These are phyloP conservation scores for Cerastis rubricosa DNA, from an alignment of 2,888 invertebrate species.

Conservation along the genomic window DNA sequence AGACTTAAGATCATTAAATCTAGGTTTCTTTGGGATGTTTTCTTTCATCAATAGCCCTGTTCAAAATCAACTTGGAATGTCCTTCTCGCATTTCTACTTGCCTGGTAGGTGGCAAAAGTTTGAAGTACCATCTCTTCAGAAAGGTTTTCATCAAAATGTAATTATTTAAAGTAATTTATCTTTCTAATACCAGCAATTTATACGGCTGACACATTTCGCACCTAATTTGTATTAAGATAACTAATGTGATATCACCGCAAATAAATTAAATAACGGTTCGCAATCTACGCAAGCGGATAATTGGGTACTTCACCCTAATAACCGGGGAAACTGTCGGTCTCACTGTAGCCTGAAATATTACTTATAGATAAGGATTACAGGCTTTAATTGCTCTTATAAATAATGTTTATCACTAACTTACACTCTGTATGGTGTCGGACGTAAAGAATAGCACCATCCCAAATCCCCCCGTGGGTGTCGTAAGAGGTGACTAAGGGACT, in stretches of 20 bases:
- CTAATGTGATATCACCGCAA: constrained; percentile 31
- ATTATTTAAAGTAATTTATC: constrained; percentile 21
- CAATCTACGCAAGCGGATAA: constrained; percentile 40
- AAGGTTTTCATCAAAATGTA: background rate
- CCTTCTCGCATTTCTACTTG: background rate
- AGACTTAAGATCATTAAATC: background rate
- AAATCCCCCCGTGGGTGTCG: no score
- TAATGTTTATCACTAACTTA: constrained; percentile 2
- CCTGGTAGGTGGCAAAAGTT: background rate
- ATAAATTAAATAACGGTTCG: constrained; percentile 54
- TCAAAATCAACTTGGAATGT: background rate
- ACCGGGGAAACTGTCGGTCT: background rate
- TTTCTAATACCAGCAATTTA: constrained; percentile 30
- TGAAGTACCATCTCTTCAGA: background rate
- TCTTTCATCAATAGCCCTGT: background rate
- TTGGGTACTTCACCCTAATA: constrained; percentile 38
- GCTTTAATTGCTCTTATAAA: background rate
- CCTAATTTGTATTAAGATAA: constrained; percentile 44
- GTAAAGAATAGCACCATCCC: no score
- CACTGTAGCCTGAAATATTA: constrained; percentile 31
- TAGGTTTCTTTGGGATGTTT: background rate
- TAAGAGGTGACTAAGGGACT: no score
- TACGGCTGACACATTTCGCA: constrained; percentile 23
- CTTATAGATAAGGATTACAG: constrained; percentile 26
- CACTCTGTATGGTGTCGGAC: no score